phyloP scores from a whole-genome alignment of 2,797 vertebrate genomes.

The Echeneis naucrates region DNA sequence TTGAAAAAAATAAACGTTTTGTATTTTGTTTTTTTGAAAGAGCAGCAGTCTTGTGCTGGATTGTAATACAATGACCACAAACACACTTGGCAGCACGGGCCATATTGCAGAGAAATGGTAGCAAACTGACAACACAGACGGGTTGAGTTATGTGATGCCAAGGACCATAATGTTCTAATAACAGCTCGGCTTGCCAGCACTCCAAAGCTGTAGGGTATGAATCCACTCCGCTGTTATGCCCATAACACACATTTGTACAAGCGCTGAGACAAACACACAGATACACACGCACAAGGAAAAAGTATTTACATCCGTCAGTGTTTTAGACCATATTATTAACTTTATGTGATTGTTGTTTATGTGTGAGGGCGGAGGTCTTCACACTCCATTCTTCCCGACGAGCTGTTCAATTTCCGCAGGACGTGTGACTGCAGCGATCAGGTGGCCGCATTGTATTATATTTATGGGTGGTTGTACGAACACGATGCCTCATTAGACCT shows the following conservation, averaged over 20 bases:
- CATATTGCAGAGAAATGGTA: constrained; percentile 2
- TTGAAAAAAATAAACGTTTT: background rate
- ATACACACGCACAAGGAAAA: background rate
- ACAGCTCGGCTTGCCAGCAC: constrained; percentile 5
- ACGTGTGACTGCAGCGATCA: constrained; percentile 44
- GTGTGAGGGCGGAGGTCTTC: constrained; percentile 58
- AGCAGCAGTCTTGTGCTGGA: background rate
- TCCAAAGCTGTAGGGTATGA: background rate
- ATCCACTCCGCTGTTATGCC: background rate
- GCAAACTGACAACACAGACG: constrained; percentile 20
- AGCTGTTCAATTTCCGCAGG: constrained; percentile 60
- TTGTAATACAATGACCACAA: constrained; percentile 19
- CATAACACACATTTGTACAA: background rate
- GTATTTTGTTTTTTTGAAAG: too few relatives aligned
- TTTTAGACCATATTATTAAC: constrained; percentile 16
- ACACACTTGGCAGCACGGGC: background rate
- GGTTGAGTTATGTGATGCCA: constrained; percentile 21
- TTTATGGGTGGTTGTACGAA: constrained; percentile 71
- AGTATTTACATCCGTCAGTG: constrained; percentile 23
- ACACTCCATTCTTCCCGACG: constrained; percentile 68
- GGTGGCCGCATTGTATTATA: constrained; percentile 54
- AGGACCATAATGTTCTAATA: constrained; percentile 9
- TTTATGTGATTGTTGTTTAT: constrained; percentile 43
- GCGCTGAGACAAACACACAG: constrained; percentile 1
- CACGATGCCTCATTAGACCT: constrained; percentile 79